A percentile compares a stretch with the other conserved stretches of the same genome.
phyloP scores from a whole-genome alignment of 2,797 vertebrate genomes.

The Poecilia velifera region DNA sequence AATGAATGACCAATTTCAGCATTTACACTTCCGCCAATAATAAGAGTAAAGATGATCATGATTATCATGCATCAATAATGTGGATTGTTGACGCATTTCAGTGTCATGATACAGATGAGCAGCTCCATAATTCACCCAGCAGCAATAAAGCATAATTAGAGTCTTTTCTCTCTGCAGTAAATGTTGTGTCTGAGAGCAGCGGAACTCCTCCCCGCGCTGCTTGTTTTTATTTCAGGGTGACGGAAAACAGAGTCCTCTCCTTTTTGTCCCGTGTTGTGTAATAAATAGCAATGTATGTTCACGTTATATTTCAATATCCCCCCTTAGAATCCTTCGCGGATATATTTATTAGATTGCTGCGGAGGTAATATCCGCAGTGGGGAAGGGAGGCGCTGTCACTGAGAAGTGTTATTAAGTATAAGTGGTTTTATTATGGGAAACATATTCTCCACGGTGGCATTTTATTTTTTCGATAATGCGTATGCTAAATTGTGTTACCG shows the following conservation, averaged over 20 bases:
- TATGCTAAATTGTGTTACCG: slow-evolving; percentile 83
- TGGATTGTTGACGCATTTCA: slow-evolving; percentile 40
- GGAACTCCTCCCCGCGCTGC: slow-evolving; percentile 8
- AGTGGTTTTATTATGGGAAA: slow-evolving; percentile 85
- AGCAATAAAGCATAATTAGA: slow-evolving; percentile 58
- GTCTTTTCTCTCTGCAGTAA: slow-evolving; percentile 14
- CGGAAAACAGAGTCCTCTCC: slow-evolving; percentile 57
- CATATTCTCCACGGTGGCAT: slow-evolving; percentile 83
- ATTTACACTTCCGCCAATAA: neutral
- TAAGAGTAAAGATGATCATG: neutral
- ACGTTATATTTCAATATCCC: slow-evolving; percentile 87
- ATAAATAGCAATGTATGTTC: slow-evolving; percentile 86
- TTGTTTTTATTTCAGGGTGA: slow-evolving; percentile 30
- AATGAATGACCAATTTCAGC: neutral
- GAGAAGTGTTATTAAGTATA: slow-evolving; percentile 85
- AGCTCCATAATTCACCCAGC: slow-evolving; percentile 21
- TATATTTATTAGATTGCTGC: slow-evolving; percentile 88
- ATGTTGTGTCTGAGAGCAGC: slow-evolving; percentile 18
- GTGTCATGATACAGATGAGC: slow-evolving; percentile 9
- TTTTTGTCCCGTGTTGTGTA: slow-evolving; percentile 72
- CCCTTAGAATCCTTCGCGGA: slow-evolving; percentile 84
- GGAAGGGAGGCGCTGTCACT: slow-evolving; percentile 81
- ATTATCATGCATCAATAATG: neutral
- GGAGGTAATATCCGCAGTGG: slow-evolving; percentile 87
- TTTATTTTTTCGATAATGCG: slow-evolving; percentile 82